Conservation (phyloP, 2,888 invertebrate genomes). For the Tanypteryx hageni region DNA sequence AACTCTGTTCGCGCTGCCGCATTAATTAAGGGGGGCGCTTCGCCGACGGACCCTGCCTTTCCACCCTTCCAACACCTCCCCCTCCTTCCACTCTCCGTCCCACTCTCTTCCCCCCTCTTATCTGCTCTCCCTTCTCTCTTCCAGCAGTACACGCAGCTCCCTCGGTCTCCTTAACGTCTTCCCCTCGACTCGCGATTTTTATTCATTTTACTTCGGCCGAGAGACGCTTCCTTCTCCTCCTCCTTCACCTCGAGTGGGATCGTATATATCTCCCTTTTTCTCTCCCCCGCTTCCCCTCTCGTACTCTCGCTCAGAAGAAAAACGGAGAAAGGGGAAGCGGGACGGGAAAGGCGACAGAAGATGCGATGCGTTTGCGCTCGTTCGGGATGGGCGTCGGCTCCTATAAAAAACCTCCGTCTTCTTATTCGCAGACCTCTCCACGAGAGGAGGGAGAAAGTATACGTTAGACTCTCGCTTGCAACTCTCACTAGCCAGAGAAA, state of each 20-base stretch:
- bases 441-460: no score
- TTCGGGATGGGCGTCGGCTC: background rate
- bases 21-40: conserved; percentile 39
- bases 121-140: background rate
- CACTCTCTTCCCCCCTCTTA: background rate
- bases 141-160: no score
- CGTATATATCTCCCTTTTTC: background rate
- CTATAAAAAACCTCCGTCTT: background rate
- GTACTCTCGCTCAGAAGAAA: no score
- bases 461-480: no score
- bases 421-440: background rate
- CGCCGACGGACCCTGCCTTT: background rate
- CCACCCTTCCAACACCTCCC: background rate
- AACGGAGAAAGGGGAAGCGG: no score
- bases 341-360: no score
- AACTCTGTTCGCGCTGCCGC: conserved; percentile 44
- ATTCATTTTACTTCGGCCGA: conserved; percentile 15
- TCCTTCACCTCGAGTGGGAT: conserved; percentile 13
- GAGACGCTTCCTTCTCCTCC: conserved; percentile 13
- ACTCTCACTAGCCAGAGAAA: no score
- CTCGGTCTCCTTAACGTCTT: background rate
- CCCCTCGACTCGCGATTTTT: background rate
- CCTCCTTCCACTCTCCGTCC: background rate
- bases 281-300: background rate
- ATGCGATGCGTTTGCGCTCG: no score